Base-by-base conservation (phyloP, 2,113 vertebrate species). In the Tragelaphus strepsiceros region DNA sequence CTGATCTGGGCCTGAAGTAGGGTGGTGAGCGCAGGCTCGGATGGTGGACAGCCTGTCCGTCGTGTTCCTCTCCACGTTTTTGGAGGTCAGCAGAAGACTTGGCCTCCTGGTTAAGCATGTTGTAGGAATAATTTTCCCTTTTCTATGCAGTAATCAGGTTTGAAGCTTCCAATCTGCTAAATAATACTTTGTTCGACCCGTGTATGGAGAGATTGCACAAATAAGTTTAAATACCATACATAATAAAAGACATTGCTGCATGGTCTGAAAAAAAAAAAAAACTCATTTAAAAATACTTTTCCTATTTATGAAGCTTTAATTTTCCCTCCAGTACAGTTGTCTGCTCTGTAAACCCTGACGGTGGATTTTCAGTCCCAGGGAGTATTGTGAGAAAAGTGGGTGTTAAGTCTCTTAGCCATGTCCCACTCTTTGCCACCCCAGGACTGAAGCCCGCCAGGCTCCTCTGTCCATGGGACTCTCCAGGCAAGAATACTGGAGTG, bases 41-140 rank as follows among this genome's bases (percentile, higher is more conserved):
- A 99, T 7, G 99, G 99, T 28, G 99, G 99, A 35, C 99, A 99
- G 98, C 99, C 99, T 30, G 99, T 99, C 94, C 99, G 99, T 98
- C 99, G 99, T 0, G 64, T 99, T 80, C 99, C 99, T 94, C 97
- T 99, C 64, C 99, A 99, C 85, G 96, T 99, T 90, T 98, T 99
- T 91, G 99, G 99, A 30, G 99, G 99, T 22, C 99, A 99, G 91
- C 98, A 98, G 97, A 97, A 99, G 99, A 98, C 97, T 9, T 99
- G 99, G 99, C 99, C 99, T 54, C 99, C 99, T 30, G 99, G 99
- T 92, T 99, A 99, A 99, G 54, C 32, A 5, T 22, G 71, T 71
- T 77, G 35, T 92, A 14, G 64, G 32, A 56, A 46, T 54, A 39
- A 32, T 61, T 82, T 80, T 96, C 58, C 46, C 61, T 96, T 51